phyloP scores from a whole-genome alignment of 2,113 vertebrate genomes.

The Vulpes ferrilata region DNA sequence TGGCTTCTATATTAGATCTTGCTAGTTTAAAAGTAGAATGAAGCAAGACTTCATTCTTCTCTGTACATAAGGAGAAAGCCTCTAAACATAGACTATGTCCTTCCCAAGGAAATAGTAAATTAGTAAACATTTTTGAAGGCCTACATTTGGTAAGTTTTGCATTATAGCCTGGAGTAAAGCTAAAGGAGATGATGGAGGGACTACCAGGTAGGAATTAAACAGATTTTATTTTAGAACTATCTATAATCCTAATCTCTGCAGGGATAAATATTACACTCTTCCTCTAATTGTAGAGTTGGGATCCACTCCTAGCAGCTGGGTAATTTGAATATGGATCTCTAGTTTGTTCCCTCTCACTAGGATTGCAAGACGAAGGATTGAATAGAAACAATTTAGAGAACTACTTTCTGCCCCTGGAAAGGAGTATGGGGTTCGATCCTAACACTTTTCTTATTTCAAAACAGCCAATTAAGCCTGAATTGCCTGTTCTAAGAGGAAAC shows the following conservation, averaged over 20 bases:
- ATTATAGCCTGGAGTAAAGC: neutral
- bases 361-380: neutral
- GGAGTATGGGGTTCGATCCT: neutral
- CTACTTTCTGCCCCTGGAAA: neutral
- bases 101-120: neutral
- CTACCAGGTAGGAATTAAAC: neutral
- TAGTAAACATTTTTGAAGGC: neutral
- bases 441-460: neutral
- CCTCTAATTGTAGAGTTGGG: neutral
- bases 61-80: neutral
- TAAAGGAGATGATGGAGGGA: neutral
- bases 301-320: neutral
- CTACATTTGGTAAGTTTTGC: neutral
- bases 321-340: neutral
- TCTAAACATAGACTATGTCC: neutral
- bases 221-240: neutral
- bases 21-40: neutral
- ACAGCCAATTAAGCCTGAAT: neutral
- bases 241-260: neutral
- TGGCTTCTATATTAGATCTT: neutral
- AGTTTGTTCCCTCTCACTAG: neutral
- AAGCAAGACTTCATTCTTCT: neutral
- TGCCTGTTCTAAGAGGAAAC: neutral
- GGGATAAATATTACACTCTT: neutral
- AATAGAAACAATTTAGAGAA: neutral